Base-by-base conservation (phyloP, 1,140 invertebrate species). In the Thereuonema tuberculata region DNA sequence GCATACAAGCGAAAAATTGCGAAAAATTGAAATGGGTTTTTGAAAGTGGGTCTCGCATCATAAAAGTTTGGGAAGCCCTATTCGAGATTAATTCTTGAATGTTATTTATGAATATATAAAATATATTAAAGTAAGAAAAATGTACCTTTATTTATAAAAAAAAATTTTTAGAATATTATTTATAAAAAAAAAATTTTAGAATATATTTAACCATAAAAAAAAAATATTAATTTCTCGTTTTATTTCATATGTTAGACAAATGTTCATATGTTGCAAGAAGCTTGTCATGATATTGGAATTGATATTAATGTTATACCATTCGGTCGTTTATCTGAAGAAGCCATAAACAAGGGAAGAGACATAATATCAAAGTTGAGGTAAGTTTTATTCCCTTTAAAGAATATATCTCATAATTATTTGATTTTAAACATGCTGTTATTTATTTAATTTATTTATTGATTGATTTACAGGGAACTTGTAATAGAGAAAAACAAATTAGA, bases 231-330 rank as follows among this genome's bases (percentile, higher is more conserved):
- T 20, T 43, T 27, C 52, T 43, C 17, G 23, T 20, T 60, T 5
- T 27, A 21, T 46, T 1, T 31, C 1, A 24, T 26, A 56, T 62
- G 56, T 17, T 59, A 71, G 70, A 66, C 65, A 14, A 66, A 65
- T 64, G 69, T 75, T 15, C 61, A 52, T 9, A 71, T 71, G 71
- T 61, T 73, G 37, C 50, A 65, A 28, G 56, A 63, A 47, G 63
- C 64, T 15, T 65, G 59, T 57, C 46, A 50, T 58, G 58, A 62
- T 26, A 23, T 62, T 52, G 59, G 58, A 26, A 28, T 63, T 21
- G 61, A 62, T 59, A 54, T 59, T 48, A 1, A 26, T n/a, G 26
- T 54, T n/a, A 62, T 58, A 24, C 63, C 43, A 23, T 68, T 37
- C 56, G 67, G 27, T 31, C 20, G 37, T 27, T 60, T 62, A n/a